Percentiles rank a stretch among this genome's conserved stretches.
phyloP scores from a whole-genome alignment of 2,113 vertebrate genomes.

The Heptranchias perlo region DNA sequence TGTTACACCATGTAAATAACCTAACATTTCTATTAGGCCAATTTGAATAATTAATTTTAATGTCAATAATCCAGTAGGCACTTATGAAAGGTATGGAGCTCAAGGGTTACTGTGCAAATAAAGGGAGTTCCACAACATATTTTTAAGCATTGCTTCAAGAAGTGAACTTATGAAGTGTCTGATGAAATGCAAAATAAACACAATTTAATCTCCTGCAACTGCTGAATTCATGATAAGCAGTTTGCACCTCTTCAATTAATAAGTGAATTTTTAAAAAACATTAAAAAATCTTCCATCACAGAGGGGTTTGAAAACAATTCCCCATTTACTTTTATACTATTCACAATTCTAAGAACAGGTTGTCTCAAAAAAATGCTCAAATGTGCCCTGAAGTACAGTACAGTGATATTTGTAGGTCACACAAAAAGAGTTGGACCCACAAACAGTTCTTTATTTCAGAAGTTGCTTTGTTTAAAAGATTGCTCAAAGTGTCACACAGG shows the following conservation, averaged over 20 bases:
- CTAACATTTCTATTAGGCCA: neutral
- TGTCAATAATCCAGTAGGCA: neutral
- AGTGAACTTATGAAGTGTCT: neutral
- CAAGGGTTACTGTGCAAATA: neutral
- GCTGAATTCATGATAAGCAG: neutral
- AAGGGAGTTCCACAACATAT: neutral
- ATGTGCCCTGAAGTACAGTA: neutral
- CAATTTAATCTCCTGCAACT: neutral
- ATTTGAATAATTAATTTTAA: neutral
- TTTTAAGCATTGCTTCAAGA: neutral
- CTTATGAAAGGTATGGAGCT: neutral
- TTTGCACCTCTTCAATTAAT: neutral
- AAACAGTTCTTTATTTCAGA: conserved; percentile 20
- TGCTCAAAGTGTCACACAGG: neutral
- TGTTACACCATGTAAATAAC: neutral
- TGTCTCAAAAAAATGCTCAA: neutral
- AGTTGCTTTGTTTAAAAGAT: neutral
- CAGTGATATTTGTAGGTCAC: neutral
- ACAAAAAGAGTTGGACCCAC: neutral
- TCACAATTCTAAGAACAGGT: neutral
- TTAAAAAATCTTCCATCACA: conserved; percentile 4
- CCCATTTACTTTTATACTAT: neutral
- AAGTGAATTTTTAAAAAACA: neutral
- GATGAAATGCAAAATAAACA: neutral
- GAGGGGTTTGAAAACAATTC: neutral